These are phyloP conservation scores for Chinchilla lanigera DNA, from an alignment of 2,113 vertebrate genomes.

Conservation along the genomic window DNA sequence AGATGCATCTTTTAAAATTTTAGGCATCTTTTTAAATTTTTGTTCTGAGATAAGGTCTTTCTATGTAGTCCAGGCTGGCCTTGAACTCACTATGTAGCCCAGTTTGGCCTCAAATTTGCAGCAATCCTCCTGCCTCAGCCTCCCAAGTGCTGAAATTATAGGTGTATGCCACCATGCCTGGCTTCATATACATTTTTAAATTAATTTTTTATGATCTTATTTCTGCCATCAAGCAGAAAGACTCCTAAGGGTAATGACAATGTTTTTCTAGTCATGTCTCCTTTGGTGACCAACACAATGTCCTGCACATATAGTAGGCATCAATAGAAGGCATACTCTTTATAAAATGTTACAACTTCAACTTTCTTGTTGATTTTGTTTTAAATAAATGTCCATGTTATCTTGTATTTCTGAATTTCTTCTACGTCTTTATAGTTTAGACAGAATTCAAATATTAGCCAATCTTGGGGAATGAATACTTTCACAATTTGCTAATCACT, in stretches of 20 bases:
- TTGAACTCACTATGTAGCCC: too few species aligned
- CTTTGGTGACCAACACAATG: not conserved
- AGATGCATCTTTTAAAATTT: too few species aligned
- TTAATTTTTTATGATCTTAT: not conserved
- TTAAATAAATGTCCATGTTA: conserved; percentile 29
- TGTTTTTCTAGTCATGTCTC: not conserved
- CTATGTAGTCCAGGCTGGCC: too few species aligned
- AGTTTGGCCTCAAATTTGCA: too few species aligned
- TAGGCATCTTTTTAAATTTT: not conserved
- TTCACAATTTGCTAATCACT: conserved; percentile 75
- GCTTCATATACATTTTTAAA: not conserved
- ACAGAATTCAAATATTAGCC: conserved; percentile 76
- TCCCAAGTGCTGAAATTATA: not conserved
- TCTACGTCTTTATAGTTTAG: conserved; percentile 51
- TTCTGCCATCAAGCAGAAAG: not conserved
- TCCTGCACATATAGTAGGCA: not conserved
- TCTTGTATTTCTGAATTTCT: conserved; percentile 52
- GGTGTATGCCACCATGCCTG: not conserved
- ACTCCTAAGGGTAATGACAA: not conserved
- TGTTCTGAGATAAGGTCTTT: too few species aligned
- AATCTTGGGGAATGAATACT: conserved; percentile 74
- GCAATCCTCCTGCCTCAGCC: too few species aligned
- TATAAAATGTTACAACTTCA: not conserved
- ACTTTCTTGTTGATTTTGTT: not conserved
- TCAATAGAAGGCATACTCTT: not conserved